A percentile compares a stretch with the other conserved stretches of the same genome.
Evolutionary conservation across 1,140 invertebrate species (phyloP).

Genomic region (Steinernema feltiae): DNA sequence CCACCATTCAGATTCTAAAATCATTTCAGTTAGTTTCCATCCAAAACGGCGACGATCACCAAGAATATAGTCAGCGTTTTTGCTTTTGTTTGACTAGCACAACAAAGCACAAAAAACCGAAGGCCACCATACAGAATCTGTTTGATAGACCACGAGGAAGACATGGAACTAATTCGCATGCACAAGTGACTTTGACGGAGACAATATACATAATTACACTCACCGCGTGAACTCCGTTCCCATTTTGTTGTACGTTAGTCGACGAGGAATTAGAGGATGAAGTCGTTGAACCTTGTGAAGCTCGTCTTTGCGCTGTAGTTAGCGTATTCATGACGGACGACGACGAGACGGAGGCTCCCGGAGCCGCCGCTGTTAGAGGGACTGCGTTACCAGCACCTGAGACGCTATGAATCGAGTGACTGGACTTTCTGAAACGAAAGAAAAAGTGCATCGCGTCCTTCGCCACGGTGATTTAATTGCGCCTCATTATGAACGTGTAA

Average conservation of each 20-base stretch:
- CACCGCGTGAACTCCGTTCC: slow-evolving; percentile 8
- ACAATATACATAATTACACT: not conserved
- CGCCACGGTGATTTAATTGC: slow-evolving; percentile 14
- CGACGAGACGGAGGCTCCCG: slow-evolving; percentile 21
- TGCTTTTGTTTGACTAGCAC: not conserved
- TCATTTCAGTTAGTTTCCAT: not conserved
- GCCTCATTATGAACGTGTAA: slow-evolving; percentile 25
- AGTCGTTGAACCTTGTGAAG: slow-evolving; percentile 30
- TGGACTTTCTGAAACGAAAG: slow-evolving; percentile 34
- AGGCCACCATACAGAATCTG: not conserved
- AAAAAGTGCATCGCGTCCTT: slow-evolving; percentile 7
- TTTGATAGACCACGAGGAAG: not conserved
- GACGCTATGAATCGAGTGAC: slow-evolving; percentile 7
- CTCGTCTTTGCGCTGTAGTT: slow-evolving; percentile 24
- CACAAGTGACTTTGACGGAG: slow-evolving; percentile 1
- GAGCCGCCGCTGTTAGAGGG: not conserved
- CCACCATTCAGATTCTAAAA: not conserved
- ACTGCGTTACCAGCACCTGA: not conserved
- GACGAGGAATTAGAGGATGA: slow-evolving; percentile 33
- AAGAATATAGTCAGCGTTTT: not conserved
- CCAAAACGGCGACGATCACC: not conserved
- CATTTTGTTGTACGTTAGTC: slow-evolving; percentile 19
- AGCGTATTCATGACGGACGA: slow-evolving; percentile 14
- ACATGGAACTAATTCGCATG: not conserved
- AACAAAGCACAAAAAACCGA: not conserved